Percentiles rank a stretch among this genome's conserved stretches.
phyloP scores from a whole-genome alignment of 1,140 invertebrate species.

The Meloidogyne chitwoodi region DNA sequence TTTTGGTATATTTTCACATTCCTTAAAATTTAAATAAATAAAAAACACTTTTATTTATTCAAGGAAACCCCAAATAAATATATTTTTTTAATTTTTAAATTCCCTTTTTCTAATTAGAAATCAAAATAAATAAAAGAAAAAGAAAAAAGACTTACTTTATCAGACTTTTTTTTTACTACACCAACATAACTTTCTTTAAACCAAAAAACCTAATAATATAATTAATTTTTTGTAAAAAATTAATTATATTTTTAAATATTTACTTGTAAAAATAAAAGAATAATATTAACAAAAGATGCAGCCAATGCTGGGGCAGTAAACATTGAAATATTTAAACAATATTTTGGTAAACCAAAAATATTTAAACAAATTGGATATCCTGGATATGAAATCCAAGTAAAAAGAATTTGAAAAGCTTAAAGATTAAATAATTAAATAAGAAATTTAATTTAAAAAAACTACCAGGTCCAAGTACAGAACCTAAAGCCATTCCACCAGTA shows the following conservation, averaged over 20 bases:
- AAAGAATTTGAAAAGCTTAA: conserved; percentile 30
- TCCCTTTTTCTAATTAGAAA: too few relatives aligned
- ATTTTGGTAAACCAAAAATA: background rate
- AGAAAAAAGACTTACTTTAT: background rate
- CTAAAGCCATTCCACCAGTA: conserved; percentile 61
- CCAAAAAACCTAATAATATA: conserved; percentile 6
- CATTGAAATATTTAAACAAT: conserved; percentile 18
- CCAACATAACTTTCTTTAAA: conserved; percentile 24
- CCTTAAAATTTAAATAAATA: too few relatives aligned
- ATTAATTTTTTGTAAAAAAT: background rate
- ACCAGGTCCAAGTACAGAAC: conserved; percentile 60
- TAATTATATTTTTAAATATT: background rate
- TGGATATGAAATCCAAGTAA: conserved; percentile 29
- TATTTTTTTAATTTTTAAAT: too few relatives aligned
- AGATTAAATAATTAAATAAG: background rate
- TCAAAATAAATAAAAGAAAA: too few relatives aligned
- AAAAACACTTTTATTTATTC: too few relatives aligned
- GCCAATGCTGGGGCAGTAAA: conserved; percentile 30
- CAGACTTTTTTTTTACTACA: conserved; percentile 1
- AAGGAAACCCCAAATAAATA: too few relatives aligned
- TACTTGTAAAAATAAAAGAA: conserved; percentile 8
- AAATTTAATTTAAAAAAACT: background rate
- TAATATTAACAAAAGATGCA: conserved; percentile 17
- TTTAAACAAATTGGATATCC: conserved; percentile 1
- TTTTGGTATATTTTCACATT: background rate